Base-by-base conservation (phyloP, 2,888 invertebrate genomes). In the Caradrina kadenii region DNA sequence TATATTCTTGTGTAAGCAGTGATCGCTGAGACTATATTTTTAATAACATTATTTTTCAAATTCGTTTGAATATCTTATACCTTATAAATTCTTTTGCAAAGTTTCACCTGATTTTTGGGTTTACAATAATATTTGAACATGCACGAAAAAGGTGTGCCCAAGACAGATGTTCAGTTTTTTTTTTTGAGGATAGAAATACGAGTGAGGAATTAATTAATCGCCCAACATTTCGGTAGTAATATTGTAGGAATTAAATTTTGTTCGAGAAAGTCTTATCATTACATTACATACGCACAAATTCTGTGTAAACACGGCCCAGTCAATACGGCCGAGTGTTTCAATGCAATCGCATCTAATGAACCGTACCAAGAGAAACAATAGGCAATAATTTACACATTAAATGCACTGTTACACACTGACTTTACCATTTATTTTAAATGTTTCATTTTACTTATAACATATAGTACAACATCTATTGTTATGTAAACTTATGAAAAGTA, bases 281-380 rank as follows among this genome's bases (percentile, higher is more conserved):
- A 22, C 31, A 63, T 10, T 13, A 22, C 19, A 45, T 64, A 65
- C 11, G 59, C 52, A 76, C 52, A 39, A 68, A 50, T 26, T 63
- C 26, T 55, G n/a, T 69, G 65, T 69, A 80, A 73, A 68, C 68
- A 63, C 56, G 65, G 53, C 19, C 54, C 49, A 56, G 64, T 55
- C 65, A 63, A 77, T 64, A 55, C 67, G 68, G 65, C 69, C 77
- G 68, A 73, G 70, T 68, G 72, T 78, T 81, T 71, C 73, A 80
- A 83, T 85, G 86, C 84, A 86, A 86, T 85, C 76, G 71, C 66
- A 75, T 68, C 79, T 82, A 91, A 90, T 93, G 88, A 85, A 85
- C 88, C 91, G 85, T 91, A 83, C 86, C 85, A 86, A 31, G 80
- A 81, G 83, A 89, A 87, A 92, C 92, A 92, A 92, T 91, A 80